Conservation (phyloP, 2,113 vertebrate genomes). For the Urocynchramus pylzowi region DNA sequence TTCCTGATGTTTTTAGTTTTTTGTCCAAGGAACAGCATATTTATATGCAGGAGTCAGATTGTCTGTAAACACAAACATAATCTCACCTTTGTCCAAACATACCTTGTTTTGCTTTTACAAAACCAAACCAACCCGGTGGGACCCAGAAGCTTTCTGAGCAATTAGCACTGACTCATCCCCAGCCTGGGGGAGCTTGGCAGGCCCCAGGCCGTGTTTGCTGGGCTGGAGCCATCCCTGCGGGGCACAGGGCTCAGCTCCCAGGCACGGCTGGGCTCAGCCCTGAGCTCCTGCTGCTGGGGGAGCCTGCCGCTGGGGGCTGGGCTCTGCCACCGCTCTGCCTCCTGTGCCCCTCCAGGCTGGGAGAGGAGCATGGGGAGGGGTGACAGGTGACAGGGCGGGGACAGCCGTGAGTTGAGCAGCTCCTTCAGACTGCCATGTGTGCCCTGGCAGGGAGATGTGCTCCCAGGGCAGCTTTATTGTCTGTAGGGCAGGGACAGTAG, state of each 20-base stretch:
- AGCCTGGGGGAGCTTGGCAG: not conserved
- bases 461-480: not conserved
- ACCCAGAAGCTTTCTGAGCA: not conserved
- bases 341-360: rapidly evolving
- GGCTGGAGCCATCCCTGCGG: not conserved
- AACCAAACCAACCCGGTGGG: not conserved
- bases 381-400: not conserved
- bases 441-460: not conserved
- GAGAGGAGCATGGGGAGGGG: not conserved
- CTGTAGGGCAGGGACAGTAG: not conserved
- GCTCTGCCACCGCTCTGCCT: not conserved
- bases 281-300: not conserved
- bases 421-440: not conserved
- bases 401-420: not conserved
- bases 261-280: not conserved
- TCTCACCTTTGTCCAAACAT: not conserved
- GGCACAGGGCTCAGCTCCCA: not conserved
- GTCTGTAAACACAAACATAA: conserved; percentile 40
- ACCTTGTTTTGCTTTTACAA: not conserved
- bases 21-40: not conserved
- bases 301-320: not conserved
- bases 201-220: rapidly evolving
- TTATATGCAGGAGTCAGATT: not conserved
- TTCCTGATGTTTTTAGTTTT: not conserved
- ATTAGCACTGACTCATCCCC: not conserved